Percentiles rank a stretch among this genome's conserved stretches.
Conservation (phyloP, 2,888 invertebrate species). For the Sinentomon sp. region DNA sequence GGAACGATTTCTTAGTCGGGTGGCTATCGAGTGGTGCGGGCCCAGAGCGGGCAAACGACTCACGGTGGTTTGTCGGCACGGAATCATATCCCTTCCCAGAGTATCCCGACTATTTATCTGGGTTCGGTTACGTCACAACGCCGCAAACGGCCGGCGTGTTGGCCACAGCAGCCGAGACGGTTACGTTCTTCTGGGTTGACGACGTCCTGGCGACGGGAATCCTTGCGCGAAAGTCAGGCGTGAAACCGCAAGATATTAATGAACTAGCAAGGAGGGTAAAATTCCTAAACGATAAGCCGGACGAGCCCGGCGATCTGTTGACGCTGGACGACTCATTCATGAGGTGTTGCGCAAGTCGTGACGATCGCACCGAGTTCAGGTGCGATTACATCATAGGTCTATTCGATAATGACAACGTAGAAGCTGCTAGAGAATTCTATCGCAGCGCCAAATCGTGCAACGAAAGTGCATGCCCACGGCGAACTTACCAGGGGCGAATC, state of each 20-base stretch:
- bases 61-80: conserved; percentile 38
- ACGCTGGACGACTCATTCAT: too few species aligned
- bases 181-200: conserved; percentile 72
- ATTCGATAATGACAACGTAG: too few species aligned
- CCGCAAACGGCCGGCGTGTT: conserved; percentile 31
- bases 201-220: conserved; percentile 64
- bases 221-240: conserved; percentile 29
- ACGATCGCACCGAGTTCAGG: too few species aligned
- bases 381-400: too few species aligned
- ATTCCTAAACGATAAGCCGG: too few species aligned
- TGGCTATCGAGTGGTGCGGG: not conserved
- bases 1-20: not conserved
- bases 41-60: not conserved
- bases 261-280: too few species aligned
- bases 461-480: too few species aligned
- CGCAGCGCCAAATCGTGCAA: too few species aligned
- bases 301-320: too few species aligned
- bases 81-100: conserved; percentile 30
- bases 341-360: too few species aligned
- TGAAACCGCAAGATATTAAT: conserved; percentile 29
- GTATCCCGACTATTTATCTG: conserved; percentile 51
- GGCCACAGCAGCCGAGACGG: conserved; percentile 21
- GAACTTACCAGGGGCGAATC: too few species aligned
- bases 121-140: conserved; percentile 56
- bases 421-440: too few species aligned